phyloP scores from a whole-genome alignment of 2,888 invertebrate species.

The Cabera pusaria region DNA sequence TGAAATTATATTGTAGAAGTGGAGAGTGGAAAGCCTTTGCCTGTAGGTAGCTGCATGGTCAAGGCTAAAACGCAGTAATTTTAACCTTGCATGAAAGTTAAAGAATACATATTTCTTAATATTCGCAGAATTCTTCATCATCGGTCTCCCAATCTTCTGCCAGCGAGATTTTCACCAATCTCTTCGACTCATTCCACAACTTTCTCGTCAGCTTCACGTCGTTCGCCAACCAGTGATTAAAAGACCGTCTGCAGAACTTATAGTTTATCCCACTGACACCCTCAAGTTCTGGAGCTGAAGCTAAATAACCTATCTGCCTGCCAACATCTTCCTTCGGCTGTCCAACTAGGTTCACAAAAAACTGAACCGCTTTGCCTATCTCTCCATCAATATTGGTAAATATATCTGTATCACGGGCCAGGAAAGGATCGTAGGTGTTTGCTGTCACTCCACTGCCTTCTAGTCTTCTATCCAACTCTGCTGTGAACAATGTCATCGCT shows the following conservation, averaged over 20 bases:
- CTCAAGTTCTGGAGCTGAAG: slow-evolving; percentile 52
- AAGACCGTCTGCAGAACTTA: slow-evolving; percentile 59
- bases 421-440: slow-evolving; percentile 84
- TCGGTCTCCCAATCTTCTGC: slow-evolving; percentile 59
- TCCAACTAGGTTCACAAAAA: slow-evolving; percentile 56
- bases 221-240: slow-evolving; percentile 56
- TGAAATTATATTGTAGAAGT: no score
- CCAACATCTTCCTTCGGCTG: slow-evolving; percentile 63
- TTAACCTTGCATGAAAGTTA: no score
- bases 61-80: no score
- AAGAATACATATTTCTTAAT: no score
- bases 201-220: slow-evolving; percentile 46
- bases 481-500: slow-evolving; percentile 84
- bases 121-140: neutral
- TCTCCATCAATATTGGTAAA: slow-evolving; percentile 47
- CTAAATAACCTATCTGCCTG: slow-evolving; percentile 56
- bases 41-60: no score
- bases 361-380: slow-evolving; percentile 41
- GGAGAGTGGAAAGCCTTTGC: no score
- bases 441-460: slow-evolving; percentile 84
- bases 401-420: slow-evolving; percentile 61
- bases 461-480: slow-evolving; percentile 80
- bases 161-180: slow-evolving; percentile 50
- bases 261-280: slow-evolving; percentile 57
- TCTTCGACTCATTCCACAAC: slow-evolving; percentile 63